phyloP scores from a whole-genome alignment of 2,113 vertebrate genomes.

The Sisor rabdophorus region DNA sequence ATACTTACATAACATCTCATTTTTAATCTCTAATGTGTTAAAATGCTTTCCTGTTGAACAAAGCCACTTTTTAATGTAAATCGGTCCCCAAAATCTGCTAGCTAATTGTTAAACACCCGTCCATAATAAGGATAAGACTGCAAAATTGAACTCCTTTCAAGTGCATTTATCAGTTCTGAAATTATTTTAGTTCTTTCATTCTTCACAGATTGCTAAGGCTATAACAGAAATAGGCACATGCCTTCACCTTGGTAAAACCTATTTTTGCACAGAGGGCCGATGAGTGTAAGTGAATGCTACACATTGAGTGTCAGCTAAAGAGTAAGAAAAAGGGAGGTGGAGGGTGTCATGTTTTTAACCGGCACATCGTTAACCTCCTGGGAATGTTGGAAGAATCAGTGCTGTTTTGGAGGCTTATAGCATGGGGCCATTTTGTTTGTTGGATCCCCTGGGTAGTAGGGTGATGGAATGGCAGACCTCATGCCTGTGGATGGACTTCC shows the following conservation, averaged over 20 bases:
- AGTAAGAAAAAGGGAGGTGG: constrained; percentile 34
- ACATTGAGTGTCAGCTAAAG: constrained; percentile 43
- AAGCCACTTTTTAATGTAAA: not conserved
- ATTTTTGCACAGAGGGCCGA: constrained; percentile 28
- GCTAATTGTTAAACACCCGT: not conserved
- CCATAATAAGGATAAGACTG: not conserved
- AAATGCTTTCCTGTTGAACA: not conserved
- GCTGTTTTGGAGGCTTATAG: constrained; percentile 57
- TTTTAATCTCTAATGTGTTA: constrained; percentile 55
- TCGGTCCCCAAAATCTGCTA: not conserved
- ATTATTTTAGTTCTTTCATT: not conserved
- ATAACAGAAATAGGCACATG: constrained; percentile 6
- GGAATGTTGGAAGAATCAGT: constrained; percentile 60
- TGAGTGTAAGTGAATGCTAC: constrained; percentile 31
- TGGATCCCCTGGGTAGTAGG: constrained; percentile 54
- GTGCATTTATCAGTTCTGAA: not conserved
- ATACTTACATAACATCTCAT: constrained; percentile 57
- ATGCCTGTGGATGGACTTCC: constrained; percentile 64
- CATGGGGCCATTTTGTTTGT: constrained; percentile 60
- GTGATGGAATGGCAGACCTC: constrained; percentile 64
- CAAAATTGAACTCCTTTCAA: not conserved
- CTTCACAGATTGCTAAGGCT: not conserved
- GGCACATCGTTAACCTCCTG: constrained; percentile 73
- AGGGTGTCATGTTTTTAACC: constrained; percentile 60
- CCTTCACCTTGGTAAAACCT: constrained; percentile 6